These are phyloP conservation scores for Micrasema minimum DNA, from an alignment of 1,140 invertebrate genomes.

Conservation along the genomic window DNA sequence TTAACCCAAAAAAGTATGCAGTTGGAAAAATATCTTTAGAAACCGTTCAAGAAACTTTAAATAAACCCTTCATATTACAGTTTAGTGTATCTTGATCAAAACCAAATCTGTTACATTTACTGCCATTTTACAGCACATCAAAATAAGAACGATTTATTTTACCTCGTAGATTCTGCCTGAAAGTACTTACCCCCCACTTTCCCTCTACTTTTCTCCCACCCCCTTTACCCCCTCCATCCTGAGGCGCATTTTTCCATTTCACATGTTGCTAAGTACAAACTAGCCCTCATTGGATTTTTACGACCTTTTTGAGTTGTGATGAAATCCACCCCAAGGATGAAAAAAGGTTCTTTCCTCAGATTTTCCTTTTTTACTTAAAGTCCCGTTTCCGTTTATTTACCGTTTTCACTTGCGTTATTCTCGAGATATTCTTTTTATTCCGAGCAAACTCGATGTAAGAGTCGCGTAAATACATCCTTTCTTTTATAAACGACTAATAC, in stretches of 20 bases:
- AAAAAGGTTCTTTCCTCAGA: constrained; percentile 32
- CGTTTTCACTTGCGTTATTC: constrained; percentile 3
- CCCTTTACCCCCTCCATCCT: neutral
- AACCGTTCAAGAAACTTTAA: no score
- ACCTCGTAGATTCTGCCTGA: neutral
- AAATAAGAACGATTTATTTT: constrained; percentile 36
- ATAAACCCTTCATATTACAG: no score
- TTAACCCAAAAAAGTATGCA: no score
- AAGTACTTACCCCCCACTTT: neutral
- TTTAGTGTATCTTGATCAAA: constrained; percentile 12
- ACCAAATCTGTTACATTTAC: constrained; percentile 29
- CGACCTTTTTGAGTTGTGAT: constrained; percentile 38
- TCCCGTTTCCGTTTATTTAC: neutral
- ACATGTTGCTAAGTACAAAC: constrained; percentile 41
- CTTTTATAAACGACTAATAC: constrained; percentile 9
- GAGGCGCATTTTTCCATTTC: constrained; percentile 41
- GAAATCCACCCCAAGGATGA: constrained; percentile 25
- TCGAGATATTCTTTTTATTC: constrained; percentile 16
- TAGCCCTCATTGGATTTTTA: constrained; percentile 36
- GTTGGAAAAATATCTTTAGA: no score
- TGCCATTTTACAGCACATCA: constrained; percentile 33
- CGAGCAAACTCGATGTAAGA: constrained; percentile 15
- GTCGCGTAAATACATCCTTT: constrained; percentile 4
- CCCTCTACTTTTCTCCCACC: constrained; percentile 2
- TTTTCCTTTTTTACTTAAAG: constrained; percentile 31